phyloP scores from a whole-genome alignment of 2,113 vertebrate species.

The Charina bottae region DNA sequence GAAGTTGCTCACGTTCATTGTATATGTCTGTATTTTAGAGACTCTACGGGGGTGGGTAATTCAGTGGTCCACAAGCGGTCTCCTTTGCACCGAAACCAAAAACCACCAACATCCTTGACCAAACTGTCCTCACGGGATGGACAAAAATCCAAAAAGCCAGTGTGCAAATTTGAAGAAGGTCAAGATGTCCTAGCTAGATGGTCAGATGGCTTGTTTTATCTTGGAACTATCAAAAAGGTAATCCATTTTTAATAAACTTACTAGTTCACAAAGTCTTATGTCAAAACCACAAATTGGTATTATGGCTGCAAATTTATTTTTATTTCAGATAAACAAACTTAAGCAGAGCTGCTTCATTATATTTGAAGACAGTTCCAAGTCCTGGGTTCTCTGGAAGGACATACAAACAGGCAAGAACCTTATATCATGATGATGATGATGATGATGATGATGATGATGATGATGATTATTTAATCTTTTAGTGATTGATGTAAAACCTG shows the following conservation, averaged over 20 bases:
- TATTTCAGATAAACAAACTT: constrained; percentile 89
- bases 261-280: background rate
- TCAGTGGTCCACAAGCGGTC: constrained; percentile 91
- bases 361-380: constrained; percentile 98
- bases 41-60: constrained; percentile 91
- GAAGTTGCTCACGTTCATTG: background rate
- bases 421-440: background rate
- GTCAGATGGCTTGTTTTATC: constrained; percentile 99
- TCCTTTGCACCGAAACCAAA: constrained; percentile 83
- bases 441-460: background rate
- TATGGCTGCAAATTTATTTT: constrained; percentile 27
- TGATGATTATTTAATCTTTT: background rate
- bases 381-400: constrained; percentile 99
- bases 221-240: constrained; percentile 98
- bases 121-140: constrained; percentile 84
- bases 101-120: constrained; percentile 83
- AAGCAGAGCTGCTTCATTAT: constrained; percentile 96
- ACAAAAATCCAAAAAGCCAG: constrained; percentile 85
- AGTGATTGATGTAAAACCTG: background rate
- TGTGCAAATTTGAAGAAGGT: constrained; percentile 94
- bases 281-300: background rate
- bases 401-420: constrained; percentile 92
- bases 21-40: constrained; percentile 73
- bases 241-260: constrained; percentile 8
- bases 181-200: constrained; percentile 99